These are phyloP conservation scores for Ochlodes sylvanus DNA, from an alignment of 2,888 invertebrate species.

Conservation along the genomic window DNA sequence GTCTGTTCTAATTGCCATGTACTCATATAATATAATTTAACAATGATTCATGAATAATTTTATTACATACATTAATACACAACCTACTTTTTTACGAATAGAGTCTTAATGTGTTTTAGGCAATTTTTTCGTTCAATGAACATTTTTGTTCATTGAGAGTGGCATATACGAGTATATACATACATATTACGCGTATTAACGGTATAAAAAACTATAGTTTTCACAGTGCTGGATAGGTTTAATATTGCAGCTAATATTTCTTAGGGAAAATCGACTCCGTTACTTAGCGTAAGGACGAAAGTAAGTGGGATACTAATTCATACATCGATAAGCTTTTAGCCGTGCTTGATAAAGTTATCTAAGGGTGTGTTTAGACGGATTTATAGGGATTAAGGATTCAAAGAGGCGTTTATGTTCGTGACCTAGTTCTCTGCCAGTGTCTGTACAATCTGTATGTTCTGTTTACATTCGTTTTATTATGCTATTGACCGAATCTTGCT, in stretches of 20 bases:
- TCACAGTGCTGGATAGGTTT: not conserved
- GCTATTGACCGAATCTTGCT: too few relatives aligned
- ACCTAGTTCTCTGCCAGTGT: not conserved
- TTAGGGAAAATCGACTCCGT: conserved; percentile 2
- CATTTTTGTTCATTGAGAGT: too few relatives aligned
- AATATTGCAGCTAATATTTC: conserved; percentile 2
- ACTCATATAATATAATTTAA: too few relatives aligned
- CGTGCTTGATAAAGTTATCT: conserved; percentile 14
- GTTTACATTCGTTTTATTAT: conserved; percentile 30
- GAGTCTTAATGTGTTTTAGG: too few relatives aligned
- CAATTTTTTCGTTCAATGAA: too few relatives aligned
- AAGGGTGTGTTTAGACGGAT: conserved; percentile 4
- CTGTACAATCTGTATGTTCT: conserved; percentile 1
- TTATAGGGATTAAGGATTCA: not conserved
- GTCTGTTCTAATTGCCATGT: too few relatives aligned
- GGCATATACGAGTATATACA: too few relatives aligned
- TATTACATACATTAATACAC: too few relatives aligned
- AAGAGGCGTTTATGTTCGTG: not conserved
- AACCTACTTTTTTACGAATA: too few relatives aligned
- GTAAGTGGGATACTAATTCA: conserved; percentile 25
- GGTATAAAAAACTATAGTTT: too few relatives aligned
- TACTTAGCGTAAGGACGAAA: conserved; percentile 10
- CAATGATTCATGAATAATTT: too few relatives aligned
- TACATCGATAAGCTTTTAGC: conserved; percentile 31
- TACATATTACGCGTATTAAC: too few relatives aligned